Conservation (phyloP, 2,797 vertebrate genomes). For the Sebastolobus altivelis region DNA sequence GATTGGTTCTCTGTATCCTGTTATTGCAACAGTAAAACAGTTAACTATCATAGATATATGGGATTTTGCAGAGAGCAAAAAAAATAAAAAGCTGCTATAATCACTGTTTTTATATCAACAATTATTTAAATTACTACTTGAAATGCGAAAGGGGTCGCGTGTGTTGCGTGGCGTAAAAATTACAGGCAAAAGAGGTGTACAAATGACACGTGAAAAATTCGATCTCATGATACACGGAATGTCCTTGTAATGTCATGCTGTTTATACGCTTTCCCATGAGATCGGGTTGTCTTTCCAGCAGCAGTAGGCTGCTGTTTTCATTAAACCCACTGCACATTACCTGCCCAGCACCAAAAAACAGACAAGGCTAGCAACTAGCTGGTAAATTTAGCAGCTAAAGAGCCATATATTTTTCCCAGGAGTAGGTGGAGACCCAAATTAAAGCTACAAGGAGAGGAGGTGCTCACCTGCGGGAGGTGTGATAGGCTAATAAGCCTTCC, state of each 20-base stretch:
- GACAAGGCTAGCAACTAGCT: background rate
- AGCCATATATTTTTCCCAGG: background rate
- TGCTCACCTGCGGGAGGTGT: background rate
- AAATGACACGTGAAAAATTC: too few species aligned
- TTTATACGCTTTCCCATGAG: too few species aligned
- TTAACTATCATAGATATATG: background rate
- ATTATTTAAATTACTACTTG: background rate
- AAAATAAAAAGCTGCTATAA: background rate
- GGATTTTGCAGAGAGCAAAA: too few species aligned
- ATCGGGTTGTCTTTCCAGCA: background rate
- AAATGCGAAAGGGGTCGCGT: background rate
- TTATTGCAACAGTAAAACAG: slow-evolving; percentile 13
- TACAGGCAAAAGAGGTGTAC: too few species aligned
- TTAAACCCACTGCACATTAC: background rate
- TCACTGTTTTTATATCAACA: background rate
- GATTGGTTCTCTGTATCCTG: slow-evolving; percentile 27
- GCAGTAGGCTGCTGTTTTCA: background rate
- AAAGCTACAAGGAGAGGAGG: too few species aligned
- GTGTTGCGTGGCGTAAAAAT: too few species aligned
- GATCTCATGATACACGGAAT: too few species aligned
- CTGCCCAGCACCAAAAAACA: background rate
- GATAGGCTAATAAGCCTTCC: background rate
- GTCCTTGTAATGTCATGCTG: too few species aligned
- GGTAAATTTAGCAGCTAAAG: background rate
- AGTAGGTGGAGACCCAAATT: slow-evolving; percentile 2